Conservation (phyloP, 2,797 vertebrate genomes). For the Aldrovandia affinis region DNA sequence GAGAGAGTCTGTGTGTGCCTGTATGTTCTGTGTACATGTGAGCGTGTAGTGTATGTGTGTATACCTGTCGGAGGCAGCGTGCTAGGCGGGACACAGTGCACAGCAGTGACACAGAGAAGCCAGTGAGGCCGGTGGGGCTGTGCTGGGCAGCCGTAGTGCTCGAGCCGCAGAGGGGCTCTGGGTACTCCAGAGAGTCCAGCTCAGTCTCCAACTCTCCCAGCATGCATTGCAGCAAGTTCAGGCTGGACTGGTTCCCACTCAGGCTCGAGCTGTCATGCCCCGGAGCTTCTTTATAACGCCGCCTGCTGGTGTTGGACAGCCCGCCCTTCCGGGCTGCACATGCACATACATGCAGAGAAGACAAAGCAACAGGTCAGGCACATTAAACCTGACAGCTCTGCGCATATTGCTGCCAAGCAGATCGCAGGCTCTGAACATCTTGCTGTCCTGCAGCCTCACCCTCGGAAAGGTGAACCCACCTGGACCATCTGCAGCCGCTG, state of each 20-base stretch:
- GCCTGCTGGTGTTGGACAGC: constrained; percentile 60
- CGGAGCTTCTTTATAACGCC: constrained; percentile 55
- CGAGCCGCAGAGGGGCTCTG: constrained; percentile 54
- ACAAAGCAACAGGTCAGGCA: background rate
- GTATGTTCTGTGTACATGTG: background rate
- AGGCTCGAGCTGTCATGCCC: constrained; percentile 60
- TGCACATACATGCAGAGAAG: constrained; percentile 10
- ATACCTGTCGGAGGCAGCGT: constrained; percentile 82
- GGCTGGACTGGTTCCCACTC: constrained; percentile 68
- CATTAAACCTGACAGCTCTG: background rate
- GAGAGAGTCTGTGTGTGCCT: background rate
- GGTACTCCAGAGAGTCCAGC: constrained; percentile 72
- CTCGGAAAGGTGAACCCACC: constrained; percentile 48
- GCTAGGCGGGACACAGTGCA: constrained; percentile 82
- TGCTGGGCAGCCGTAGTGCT: constrained; percentile 38
- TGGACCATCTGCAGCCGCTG: constrained; percentile 51
- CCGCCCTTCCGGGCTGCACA: constrained; percentile 63
- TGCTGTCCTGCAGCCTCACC: background rate
- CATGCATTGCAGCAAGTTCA: constrained; percentile 83
- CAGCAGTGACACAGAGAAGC: constrained; percentile 88
- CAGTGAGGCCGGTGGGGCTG: constrained; percentile 74
- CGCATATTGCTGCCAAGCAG: background rate
- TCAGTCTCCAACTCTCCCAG: constrained; percentile 84
- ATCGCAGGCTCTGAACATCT: background rate
- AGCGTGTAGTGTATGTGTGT: background rate